A percentile compares a stretch with the other conserved stretches of the same genome.
Evolutionary conservation across 2,113 vertebrate species (phyloP).

Genomic region (Glaucidium brasilianum): DNA sequence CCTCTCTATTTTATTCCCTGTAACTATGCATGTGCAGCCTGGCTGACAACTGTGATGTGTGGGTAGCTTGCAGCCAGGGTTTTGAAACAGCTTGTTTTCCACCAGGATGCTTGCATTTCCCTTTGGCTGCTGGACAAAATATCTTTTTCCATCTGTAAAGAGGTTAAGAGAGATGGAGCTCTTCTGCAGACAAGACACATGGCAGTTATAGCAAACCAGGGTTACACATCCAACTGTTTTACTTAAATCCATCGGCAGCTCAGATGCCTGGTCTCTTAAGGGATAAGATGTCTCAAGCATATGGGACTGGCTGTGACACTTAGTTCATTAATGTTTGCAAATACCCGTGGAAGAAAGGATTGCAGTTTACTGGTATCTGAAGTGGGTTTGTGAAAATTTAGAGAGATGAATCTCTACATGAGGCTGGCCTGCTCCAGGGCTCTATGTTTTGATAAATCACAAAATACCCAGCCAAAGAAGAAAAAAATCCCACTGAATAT

Average conservation of each 20-base stretch:
- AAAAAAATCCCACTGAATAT: not conserved
- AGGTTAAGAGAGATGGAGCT: slow-evolving; percentile 30
- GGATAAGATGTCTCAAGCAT: not conserved
- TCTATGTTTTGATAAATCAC: not conserved
- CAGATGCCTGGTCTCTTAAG: not conserved
- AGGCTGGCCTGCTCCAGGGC: not conserved
- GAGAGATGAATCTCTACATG: not conserved
- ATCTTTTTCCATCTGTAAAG: slow-evolving; percentile 42
- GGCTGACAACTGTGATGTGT: slow-evolving; percentile 54
- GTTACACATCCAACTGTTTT: not conserved
- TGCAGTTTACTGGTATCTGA: not conserved
- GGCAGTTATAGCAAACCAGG: not conserved
- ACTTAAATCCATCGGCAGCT: not conserved
- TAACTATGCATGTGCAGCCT: slow-evolving; percentile 49
- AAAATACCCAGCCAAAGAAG: not conserved
- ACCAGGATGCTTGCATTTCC: slow-evolving; percentile 64
- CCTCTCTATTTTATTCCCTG: slow-evolving; percentile 49
- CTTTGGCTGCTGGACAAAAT: slow-evolving; percentile 60
- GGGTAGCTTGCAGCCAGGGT: slow-evolving; percentile 58
- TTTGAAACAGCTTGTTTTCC: slow-evolving; percentile 69
- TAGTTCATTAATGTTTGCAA: slow-evolving; percentile 6
- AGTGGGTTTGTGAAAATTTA: not conserved
- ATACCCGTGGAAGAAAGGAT: not conserved
- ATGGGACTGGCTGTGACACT: not conserved
- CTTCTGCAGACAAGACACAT: slow-evolving; percentile 1